Conservation (phyloP, 37 sponge, comb jelly and placozoan genomes). For the Spongia lamella region DNA sequence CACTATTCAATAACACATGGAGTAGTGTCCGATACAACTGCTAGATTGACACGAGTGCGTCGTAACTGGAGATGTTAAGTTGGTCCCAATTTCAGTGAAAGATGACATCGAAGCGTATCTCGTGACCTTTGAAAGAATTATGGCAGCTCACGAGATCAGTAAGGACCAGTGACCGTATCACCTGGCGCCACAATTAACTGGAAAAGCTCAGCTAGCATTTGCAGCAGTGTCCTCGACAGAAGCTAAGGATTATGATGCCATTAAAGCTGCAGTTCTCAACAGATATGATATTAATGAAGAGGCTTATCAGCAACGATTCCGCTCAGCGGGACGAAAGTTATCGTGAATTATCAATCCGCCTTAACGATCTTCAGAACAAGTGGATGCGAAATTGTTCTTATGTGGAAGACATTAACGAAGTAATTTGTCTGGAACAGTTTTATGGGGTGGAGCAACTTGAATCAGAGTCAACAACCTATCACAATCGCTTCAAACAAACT, state of each 20-base stretch:
- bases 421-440: constrained; percentile 10
- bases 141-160: too few species aligned
- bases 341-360: constrained; percentile 16
- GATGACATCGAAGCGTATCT: too few species aligned
- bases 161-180: too few species aligned
- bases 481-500: too few species aligned
- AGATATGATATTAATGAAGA: constrained; percentile 51
- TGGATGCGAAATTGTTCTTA: constrained; percentile 9
- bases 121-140: too few species aligned
- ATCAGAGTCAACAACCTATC: constrained; percentile 4
- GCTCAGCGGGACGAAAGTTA: constrained; percentile 8
- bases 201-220: constrained; percentile 29
- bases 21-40: too few species aligned
- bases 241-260: background rate
- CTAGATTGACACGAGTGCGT: too few species aligned
- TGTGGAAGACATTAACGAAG: background rate
- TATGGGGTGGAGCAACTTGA: constrained; percentile 1
- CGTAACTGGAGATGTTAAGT: too few species aligned
- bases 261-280: constrained; percentile 37
- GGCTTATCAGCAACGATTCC: constrained; percentile 34
- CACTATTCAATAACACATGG: too few species aligned
- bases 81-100: too few species aligned
- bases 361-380: constrained; percentile 6
- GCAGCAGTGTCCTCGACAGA: constrained; percentile 12
- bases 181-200: constrained; percentile 23